Evolutionary conservation across 2,113 vertebrate genomes (phyloP).

Genomic region (Ariopsis seemanni): DNA sequence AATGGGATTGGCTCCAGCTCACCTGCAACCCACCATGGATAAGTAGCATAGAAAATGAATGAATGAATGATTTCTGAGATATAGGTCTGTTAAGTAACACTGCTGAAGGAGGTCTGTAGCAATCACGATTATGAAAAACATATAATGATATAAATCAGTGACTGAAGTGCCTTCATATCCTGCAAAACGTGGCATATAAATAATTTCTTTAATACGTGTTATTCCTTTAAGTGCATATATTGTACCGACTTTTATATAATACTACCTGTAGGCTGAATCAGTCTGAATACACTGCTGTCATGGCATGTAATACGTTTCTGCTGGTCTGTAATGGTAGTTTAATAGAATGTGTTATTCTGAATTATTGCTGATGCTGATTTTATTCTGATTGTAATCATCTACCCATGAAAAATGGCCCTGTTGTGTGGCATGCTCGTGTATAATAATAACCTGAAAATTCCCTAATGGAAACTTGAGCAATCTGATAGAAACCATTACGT

Average conservation of each 20-base stretch:
- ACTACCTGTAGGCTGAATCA: not conserved
- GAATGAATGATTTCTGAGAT: too few species aligned
- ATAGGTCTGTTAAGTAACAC: not conserved
- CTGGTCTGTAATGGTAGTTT: not conserved
- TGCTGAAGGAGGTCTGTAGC: not conserved
- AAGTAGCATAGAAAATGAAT: too few species aligned
- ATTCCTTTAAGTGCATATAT: not conserved
- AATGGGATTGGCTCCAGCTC: too few species aligned
- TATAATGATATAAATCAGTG: not conserved
- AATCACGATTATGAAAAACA: not conserved
- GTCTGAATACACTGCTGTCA: not conserved
- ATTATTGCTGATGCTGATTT: not conserved
- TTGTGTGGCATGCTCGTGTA: not conserved
- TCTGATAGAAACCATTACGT: not conserved
- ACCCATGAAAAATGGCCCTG: not conserved
- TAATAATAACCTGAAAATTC: not conserved
- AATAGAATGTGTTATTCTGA: not conserved
- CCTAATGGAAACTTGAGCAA: not conserved
- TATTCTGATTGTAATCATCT: not conserved
- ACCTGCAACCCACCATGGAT: too few species aligned
- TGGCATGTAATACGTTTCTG: not conserved
- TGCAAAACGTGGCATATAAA: not conserved
- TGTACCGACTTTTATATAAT: not conserved
- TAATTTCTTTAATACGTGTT: not conserved
- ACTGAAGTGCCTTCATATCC: not conserved